Base-by-base conservation (phyloP, 2,888 invertebrate species). In the Spodoptera littoralis region DNA sequence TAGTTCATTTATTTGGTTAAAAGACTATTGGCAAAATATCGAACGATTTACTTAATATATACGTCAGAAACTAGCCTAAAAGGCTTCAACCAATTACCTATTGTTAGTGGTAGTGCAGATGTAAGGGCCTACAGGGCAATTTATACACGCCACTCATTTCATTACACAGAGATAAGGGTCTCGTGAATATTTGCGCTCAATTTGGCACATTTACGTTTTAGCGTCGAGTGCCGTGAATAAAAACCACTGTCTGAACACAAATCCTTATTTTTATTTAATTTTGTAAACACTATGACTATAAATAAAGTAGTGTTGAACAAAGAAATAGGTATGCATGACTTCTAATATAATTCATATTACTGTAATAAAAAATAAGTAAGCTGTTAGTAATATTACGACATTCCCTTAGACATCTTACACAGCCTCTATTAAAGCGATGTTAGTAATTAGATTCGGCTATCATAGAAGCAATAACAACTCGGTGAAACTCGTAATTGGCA, bases 121-220 rank as follows among this genome's bases (percentile, higher is more conserved):
- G 81, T 73, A 79, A 79, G 83, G 79, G 82, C 77, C 65, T 73
- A 73, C 69, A 72, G 77, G 77, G 77, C 86, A 85, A 90, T 91
- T 89, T 89, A 85, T 90, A 86, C 83, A 86, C 84, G 90, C 88
- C 89, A 89, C 85, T 90, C 90, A 90, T 91, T 90, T 89, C 90
- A 91, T 91, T 91, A 89, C 88, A 83, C 90, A 85, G 84, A 90
- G 90, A 90, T 90, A 90, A 90, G 90, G 90, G 89, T 86, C 89
- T 88, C 79, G 84, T 86, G 86, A 86, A 87, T 86, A 87, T 87
- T 86, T 83, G 80, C 86, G 84, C 84, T 82, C 87, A 84, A 87
- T 86, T 85, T 84, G 79, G 77, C 77, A 77, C 83, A 81, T 82
- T 84, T 81, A 79, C 76, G 69, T 77, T 80, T 79, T 71, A 73